Conservation (phyloP, 2,113 vertebrate genomes). For the Siniperca chuatsi region DNA sequence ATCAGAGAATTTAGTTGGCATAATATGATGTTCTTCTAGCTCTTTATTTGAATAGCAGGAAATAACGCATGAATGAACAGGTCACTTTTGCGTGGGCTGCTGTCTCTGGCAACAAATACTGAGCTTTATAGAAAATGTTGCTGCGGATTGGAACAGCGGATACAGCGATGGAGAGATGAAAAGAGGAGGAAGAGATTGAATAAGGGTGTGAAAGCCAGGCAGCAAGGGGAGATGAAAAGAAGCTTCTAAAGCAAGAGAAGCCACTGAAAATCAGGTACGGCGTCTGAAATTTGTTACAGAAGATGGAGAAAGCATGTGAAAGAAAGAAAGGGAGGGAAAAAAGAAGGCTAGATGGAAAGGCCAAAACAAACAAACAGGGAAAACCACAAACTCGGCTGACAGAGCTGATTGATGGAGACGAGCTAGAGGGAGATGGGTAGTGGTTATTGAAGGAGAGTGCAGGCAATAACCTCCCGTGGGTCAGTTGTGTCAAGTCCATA, state of each 20-base stretch:
- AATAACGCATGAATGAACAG: slow-evolving; percentile 52
- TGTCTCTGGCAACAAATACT: slow-evolving; percentile 63
- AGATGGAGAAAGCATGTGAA: slow-evolving; percentile 29
- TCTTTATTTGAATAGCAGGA: slow-evolving; percentile 44
- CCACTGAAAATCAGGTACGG: slow-evolving; percentile 44
- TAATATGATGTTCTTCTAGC: slow-evolving; percentile 13
- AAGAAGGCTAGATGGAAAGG: slow-evolving; percentile 9
- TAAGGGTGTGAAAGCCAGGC: slow-evolving; percentile 52
- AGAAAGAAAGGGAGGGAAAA: background rate
- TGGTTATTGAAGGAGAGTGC: slow-evolving; percentile 66
- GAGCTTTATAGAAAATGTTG: slow-evolving; percentile 47
- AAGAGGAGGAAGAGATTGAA: slow-evolving; percentile 59
- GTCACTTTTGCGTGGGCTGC: slow-evolving; percentile 57
- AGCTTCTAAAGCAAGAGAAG: slow-evolving; percentile 44
- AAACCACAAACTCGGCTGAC: slow-evolving; percentile 35
- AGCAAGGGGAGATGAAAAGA: slow-evolving; percentile 62
- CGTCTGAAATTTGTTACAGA: slow-evolving; percentile 41
- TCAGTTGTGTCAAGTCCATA: slow-evolving; percentile 67
- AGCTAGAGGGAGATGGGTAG: slow-evolving; percentile 50
- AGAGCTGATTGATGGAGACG: slow-evolving; percentile 57
- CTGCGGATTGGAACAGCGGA: slow-evolving; percentile 42
- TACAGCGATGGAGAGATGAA: slow-evolving; percentile 45
- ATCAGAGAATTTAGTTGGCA: slow-evolving; percentile 11
- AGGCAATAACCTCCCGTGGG: slow-evolving; percentile 67
- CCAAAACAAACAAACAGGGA: slow-evolving; percentile 46